phyloP scores from a whole-genome alignment of 2,888 invertebrate genomes.

The Mythimna pallens region DNA sequence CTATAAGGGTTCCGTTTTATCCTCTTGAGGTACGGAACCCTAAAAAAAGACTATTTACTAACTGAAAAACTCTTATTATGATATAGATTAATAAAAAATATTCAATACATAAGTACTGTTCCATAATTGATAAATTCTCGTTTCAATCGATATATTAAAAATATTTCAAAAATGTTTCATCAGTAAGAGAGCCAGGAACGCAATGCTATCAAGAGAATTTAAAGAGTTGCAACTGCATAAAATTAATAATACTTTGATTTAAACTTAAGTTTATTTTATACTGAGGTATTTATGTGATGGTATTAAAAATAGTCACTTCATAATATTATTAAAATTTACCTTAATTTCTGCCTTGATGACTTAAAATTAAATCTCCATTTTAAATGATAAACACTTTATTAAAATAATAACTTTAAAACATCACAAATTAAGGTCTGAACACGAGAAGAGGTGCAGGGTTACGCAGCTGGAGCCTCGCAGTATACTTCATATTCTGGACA shows the following conservation, averaged over 20 bases:
- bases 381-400: slow-evolving; percentile 45
- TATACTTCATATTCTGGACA: slow-evolving; percentile 91
- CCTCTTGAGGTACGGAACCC: too few relatives aligned
- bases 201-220: not conserved
- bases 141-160: not conserved
- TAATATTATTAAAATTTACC: not conserved
- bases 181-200: not conserved
- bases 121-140: slow-evolving; percentile 1
- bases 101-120: not conserved
- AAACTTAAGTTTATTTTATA: too few relatives aligned
- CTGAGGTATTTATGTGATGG: not conserved
- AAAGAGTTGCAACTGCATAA: not conserved
- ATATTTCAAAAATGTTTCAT: slow-evolving; percentile 4
- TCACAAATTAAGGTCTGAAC: slow-evolving; percentile 74
- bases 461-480: slow-evolving; percentile 90
- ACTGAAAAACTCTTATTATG: not conserved
- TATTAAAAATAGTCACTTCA: not conserved
- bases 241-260: not conserved
- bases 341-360: not conserved
- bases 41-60: too few relatives aligned
- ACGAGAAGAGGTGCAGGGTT: slow-evolving; percentile 81
- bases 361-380: slow-evolving; percentile 7
- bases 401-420: slow-evolving; percentile 20
- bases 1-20: too few relatives aligned
- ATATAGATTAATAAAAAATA: not conserved